Percentiles rank a stretch among this genome's conserved stretches.
phyloP scores from a whole-genome alignment of 2,797 vertebrate genomes.

The Rhinella marina region DNA sequence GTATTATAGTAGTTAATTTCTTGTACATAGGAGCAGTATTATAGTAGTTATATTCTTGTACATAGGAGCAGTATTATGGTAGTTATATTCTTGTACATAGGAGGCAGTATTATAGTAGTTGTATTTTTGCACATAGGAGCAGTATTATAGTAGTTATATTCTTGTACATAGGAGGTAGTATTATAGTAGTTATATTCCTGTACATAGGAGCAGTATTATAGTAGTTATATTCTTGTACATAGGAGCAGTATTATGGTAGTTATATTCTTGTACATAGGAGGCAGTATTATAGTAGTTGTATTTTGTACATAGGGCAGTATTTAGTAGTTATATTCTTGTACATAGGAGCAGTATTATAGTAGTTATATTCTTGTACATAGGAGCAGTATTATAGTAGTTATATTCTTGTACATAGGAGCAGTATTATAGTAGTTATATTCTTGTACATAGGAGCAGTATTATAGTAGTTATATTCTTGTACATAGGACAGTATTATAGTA shows the following conservation, averaged over 20 bases:
- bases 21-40: not conserved
- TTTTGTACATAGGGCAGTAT: constrained; percentile 1
- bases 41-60: constrained; percentile 12
- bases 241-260: not conserved
- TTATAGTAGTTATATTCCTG: constrained; percentile 25
- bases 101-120: constrained; percentile 8
- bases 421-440: constrained; percentile 28
- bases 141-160: constrained; percentile 23
- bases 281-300: constrained; percentile 17
- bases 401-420: not conserved
- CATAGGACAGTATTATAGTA: constrained; percentile 18
- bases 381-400: constrained; percentile 17
- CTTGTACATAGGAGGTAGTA: constrained; percentile 7
- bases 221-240: constrained; percentile 5
- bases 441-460: constrained; percentile 14
- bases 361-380: constrained; percentile 16
- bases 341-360: constrained; percentile 12
- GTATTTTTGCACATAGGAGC: not conserved
- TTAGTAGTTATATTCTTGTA: constrained; percentile 21
- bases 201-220: not conserved
- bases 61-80: not conserved
- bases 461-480: constrained; percentile 24
- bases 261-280: constrained; percentile 15
- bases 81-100: constrained; percentile 5
- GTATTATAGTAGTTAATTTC: constrained; percentile 18